phyloP scores from a whole-genome alignment of 2,113 vertebrate genomes.

The Clarias gariepinus region DNA sequence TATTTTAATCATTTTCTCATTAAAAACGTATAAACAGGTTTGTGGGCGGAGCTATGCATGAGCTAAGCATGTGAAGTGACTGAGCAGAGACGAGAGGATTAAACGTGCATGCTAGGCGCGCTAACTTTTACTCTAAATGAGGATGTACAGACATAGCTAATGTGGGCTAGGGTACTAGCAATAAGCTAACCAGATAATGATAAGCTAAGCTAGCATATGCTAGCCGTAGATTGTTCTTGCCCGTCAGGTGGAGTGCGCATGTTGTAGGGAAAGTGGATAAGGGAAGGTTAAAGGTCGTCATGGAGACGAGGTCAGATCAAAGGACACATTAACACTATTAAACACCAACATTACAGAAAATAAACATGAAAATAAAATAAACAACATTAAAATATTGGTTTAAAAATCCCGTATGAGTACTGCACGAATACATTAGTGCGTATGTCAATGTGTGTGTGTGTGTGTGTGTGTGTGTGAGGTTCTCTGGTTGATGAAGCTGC shows the following conservation, averaged over 20 bases:
- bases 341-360: not conserved
- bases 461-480: conserved; percentile 31
- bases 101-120: not conserved
- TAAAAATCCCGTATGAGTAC: conserved; percentile 2
- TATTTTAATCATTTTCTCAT: not conserved
- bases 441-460: not conserved
- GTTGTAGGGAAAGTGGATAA: not conserved
- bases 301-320: conserved; percentile 13
- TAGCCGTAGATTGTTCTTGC: not conserved
- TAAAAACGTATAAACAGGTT: not conserved
- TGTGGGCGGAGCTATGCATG: no score
- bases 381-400: not conserved
- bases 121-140: not conserved
- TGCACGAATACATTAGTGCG: conserved; percentile 1
- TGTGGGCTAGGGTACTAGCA: not conserved
- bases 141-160: not conserved
- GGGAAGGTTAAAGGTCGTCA: conserved; percentile 1
- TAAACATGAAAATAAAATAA: conserved; percentile 16
- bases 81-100: not conserved
- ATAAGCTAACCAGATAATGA: not conserved
- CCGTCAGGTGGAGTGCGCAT: not conserved
- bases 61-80: not conserved
- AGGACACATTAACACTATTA: not conserved
- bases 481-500: conserved; percentile 46
- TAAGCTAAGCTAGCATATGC: not conserved